Evolutionary conservation across 2,797 vertebrate species (phyloP), one percentile per base, ranked within the genome.

Genomic region (Chelidonichthys spinosus): DNA sequence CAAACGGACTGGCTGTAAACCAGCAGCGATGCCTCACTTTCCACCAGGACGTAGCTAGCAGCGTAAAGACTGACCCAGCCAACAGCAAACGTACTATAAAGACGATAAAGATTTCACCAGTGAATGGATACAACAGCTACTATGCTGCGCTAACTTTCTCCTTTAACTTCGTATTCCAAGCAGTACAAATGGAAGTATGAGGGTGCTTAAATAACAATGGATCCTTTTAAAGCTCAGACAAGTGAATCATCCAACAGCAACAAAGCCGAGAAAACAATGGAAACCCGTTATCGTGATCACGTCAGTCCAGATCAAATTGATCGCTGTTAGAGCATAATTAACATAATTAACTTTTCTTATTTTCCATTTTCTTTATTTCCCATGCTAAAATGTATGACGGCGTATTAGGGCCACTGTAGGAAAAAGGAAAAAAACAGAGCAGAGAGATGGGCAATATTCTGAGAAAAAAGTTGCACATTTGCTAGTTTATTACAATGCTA

Each of bases 131-230:
- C 55, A 79, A 63, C 39, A 74, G 25, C 59, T 40, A 6, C 14
- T 47, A n/a, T 52, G 42, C 33, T 52, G 64, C 64, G 37, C 52
- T 56, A 49, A 61, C 59, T 47, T 76, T 64, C 54, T 72, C 60
- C 74, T 78, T 69, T 53, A 62, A 53, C 50, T 67, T 37, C 60
- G 74, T 61, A 25, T 67, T 63, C 79, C 58, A 25, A 43, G 40
- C 50, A 62, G 44, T 13, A 18, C 5, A 65, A 76, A 44, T 18
- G 11, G 46, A 70, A 49, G 58, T 52, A 33, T 35, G 39, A 58
- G 18, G 0, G 46, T 17, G 63, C 46, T 63, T 35, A 66, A 43
- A 43, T 5, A 60, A 50, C 32, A 63, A 17, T 4, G 3, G 25
- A 5, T 44, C 59, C 11, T 56, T 25, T 52, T 56, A 7, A 25